phyloP scores from a whole-genome alignment of 2,888 invertebrate species.

The Crossocerus cetratus region DNA sequence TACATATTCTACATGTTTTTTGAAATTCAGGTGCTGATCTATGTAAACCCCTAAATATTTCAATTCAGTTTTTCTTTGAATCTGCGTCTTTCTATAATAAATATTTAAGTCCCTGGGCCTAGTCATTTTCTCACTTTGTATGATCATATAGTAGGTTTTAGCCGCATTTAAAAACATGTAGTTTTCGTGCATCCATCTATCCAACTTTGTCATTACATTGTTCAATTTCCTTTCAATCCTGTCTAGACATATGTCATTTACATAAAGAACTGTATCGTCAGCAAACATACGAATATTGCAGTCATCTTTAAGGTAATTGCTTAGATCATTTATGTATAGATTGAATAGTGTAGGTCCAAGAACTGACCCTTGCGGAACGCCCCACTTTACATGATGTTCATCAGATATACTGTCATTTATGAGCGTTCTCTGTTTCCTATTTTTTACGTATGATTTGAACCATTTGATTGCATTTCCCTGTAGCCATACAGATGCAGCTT shows the following conservation, averaged over 20 bases:
- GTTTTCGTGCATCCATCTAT: too few relatives aligned
- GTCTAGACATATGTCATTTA: not conserved
- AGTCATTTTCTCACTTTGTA: too few relatives aligned
- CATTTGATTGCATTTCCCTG: not conserved
- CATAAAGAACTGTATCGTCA: not conserved
- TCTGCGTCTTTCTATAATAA: not conserved
- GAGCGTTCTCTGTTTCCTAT: slow-evolving; percentile 3
- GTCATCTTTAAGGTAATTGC: too few relatives aligned
- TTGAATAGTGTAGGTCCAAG: too few relatives aligned
- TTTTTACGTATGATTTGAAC: slow-evolving; percentile 1
- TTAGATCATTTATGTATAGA: too few relatives aligned
- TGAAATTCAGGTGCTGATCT: not conserved
- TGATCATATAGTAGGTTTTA: too few relatives aligned
- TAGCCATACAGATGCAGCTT: slow-evolving; percentile 12
- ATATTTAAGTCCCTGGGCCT: too few relatives aligned
- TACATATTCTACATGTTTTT: not conserved
- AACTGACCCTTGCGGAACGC: too few relatives aligned
- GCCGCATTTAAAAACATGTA: too few relatives aligned
- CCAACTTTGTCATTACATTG: not conserved
- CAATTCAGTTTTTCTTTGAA: not conserved
- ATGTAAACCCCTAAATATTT: not conserved
- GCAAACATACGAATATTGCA: not conserved
- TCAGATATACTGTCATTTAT: slow-evolving; percentile 1
- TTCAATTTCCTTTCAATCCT: not conserved
- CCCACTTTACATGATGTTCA: too few relatives aligned